Conservation (phyloP, 2,113 vertebrate species). For the Cyprinodon variegatus region DNA sequence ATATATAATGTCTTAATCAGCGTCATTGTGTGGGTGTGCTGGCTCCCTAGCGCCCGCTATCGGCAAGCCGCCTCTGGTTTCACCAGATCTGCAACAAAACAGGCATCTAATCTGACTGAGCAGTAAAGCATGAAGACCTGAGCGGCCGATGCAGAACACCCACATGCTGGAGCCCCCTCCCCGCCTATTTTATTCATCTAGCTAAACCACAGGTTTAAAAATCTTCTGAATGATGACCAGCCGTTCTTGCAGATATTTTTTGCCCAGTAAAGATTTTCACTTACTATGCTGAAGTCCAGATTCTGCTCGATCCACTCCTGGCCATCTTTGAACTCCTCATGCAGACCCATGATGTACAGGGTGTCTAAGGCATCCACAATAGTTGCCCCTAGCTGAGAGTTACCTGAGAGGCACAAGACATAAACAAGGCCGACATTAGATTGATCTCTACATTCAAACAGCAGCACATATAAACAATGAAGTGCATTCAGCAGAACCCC, state of each 20-base stretch:
- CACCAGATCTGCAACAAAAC: too few species aligned
- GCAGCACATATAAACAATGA: background rate
- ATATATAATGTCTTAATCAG: too few species aligned
- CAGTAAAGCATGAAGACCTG: too few species aligned
- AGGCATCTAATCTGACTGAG: too few species aligned
- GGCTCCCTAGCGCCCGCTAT: too few species aligned
- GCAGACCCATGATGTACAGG: constrained; percentile 97
- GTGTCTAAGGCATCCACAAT: constrained; percentile 98
- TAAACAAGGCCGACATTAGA: background rate
- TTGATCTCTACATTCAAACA: background rate
- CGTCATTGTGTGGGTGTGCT: too few species aligned
- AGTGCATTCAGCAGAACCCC: background rate
- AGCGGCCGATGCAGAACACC: too few species aligned
- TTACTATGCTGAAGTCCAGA: constrained; percentile 94
- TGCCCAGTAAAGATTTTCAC: constrained; percentile 16
- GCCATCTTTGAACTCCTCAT: constrained; percentile 94
- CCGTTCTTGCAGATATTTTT: background rate
- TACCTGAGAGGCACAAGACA: constrained; percentile 79
- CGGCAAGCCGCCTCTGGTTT: too few species aligned
- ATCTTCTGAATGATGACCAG: too few species aligned
- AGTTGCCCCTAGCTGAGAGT: constrained; percentile 94
- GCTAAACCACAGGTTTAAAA: too few species aligned
- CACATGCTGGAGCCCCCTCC: too few species aligned
- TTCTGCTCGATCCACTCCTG: constrained; percentile 96
- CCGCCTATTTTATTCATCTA: too few species aligned